Base-by-base conservation (phyloP, 2,797 vertebrate genomes). In the Acanthurus leucopareius region DNA sequence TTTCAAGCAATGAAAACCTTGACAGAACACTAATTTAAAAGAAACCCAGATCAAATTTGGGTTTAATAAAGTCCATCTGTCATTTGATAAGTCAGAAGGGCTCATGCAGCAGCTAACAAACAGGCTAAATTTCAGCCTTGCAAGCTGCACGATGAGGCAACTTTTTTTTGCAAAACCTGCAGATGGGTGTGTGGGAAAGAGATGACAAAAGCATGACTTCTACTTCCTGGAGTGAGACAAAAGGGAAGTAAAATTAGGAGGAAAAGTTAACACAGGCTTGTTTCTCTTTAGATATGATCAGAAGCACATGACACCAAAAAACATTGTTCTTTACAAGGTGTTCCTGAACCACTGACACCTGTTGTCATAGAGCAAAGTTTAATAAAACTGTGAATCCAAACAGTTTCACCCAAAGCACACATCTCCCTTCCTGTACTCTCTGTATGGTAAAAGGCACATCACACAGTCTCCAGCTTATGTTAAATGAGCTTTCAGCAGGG, bases 201-300 rank as follows among this genome's bases (percentile, higher is more conserved):
- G 14, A 58, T 75, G 68, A 69, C 25, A 82, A 84, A 86, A 82
- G 25, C 47, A 66, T n/a, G 54, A 72, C 63, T 70, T 85, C 47
- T 62, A 69, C 83, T 86, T 89, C 74, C 88, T 90, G 78, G 77
- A 86, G 70, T 66, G 69, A 84, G 49, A 89, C 25, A 73, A 79
- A 79, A 71, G 64, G 69, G 71, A 87, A 77, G 51, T 71, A 1
- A 38, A 71, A 67, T 70, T 63, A 71, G 25, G 47, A 53, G 32
- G 16, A 54, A 51, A 49, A n/a, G n/a, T 52, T 14, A 49, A 38
- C 10, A 40, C 17, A 54, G 25, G 3, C 11, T 25, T 42, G 4
- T 53, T 51, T 80, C 15, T 58, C 9, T 75, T 61, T 20, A 68
- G 28, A 78, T 58, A 69, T 56, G 7, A 64, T 59, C 40, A 73